Base-by-base conservation (phyloP, 2,797 vertebrate genomes). In the Danio aesculapii region DNA sequence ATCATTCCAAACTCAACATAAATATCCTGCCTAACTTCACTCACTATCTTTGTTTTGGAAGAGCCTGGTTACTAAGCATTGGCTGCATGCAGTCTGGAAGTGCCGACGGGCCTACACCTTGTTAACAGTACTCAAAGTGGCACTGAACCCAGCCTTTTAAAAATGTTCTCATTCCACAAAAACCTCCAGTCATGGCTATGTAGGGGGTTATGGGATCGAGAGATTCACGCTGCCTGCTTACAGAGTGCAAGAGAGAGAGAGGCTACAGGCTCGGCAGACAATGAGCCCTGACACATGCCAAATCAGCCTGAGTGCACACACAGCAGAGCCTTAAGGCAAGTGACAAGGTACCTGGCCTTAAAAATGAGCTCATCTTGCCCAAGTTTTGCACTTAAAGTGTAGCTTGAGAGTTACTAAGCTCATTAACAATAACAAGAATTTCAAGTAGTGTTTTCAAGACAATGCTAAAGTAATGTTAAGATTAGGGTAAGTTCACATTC, bases 221-320 rank as follows among this genome's bases (percentile, higher is more conserved):
- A 70, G 17, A 58, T 64, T 9, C 9, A 77, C 5, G 11, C 70
- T 1, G 46, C 41, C 50, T 46, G 76, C 52, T 49, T 57, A 64
- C 61, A 78, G 57, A 17, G 50, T 4, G 50, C 8, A 50, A 6
- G 53, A 79, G 12, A 53, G 39, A 46, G 39, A 46, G 62, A 63
- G 66, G 70, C 61, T 77, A 41, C 5, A 6, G 55, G 10, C 58
- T 55, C 43, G 41, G 59, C 50, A 52, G 63, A 59, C 58, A 63
- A 74, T 82, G 81, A 75, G 71, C 17, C 67, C 6, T 61, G 64
- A 59, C 73, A 68, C 49, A 70, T 75, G 82, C 66, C 76, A 79
- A 73, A 83, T 79, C 44, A 70, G 59, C 57, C 69, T 64, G 74
- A 74, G 44, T 74, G 74, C 66, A 70, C 78, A 69, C 63, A 57